These are phyloP conservation scores for Aphelocoma californica DNA, from an alignment of 2,797 vertebrate genomes.

Conservation along the genomic window DNA sequence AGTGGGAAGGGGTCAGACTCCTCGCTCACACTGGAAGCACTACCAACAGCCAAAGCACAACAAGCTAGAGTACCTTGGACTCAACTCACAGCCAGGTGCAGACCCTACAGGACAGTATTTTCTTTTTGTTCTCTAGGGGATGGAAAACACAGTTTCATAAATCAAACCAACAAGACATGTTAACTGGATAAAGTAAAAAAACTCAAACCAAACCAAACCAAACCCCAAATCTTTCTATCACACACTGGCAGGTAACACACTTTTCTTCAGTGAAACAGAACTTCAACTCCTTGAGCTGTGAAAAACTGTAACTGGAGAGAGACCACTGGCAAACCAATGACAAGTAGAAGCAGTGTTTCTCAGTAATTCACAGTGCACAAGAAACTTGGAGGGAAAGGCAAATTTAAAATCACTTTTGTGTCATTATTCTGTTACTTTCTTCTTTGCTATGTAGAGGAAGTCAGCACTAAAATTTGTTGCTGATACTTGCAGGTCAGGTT, in stretches of 20 bases:
- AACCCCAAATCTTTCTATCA: background rate
- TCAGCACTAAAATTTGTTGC: background rate
- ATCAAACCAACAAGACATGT: background rate
- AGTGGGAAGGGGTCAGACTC: background rate
- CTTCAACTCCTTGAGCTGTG: background rate
- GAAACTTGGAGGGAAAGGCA: background rate
- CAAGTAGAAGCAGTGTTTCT: background rate
- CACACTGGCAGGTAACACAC: background rate
- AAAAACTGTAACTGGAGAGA: background rate
- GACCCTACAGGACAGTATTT: background rate
- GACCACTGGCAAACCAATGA: background rate
- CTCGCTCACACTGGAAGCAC: accelerated
- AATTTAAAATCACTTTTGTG: background rate
- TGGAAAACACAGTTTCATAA: background rate
- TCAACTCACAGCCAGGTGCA: background rate
- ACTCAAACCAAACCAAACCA: background rate
- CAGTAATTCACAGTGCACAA: background rate
- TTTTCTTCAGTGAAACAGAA: background rate
- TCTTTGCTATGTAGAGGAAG: background rate
- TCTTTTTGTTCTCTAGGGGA: background rate
- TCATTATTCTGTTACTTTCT: background rate
- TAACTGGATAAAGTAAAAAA: background rate
- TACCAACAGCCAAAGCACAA: background rate
- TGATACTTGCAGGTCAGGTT: background rate
- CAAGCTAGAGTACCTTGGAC: background rate